Evolutionary conservation across 2,888 invertebrate genomes (phyloP).

Genomic region (Panzeria rudis): DNA sequence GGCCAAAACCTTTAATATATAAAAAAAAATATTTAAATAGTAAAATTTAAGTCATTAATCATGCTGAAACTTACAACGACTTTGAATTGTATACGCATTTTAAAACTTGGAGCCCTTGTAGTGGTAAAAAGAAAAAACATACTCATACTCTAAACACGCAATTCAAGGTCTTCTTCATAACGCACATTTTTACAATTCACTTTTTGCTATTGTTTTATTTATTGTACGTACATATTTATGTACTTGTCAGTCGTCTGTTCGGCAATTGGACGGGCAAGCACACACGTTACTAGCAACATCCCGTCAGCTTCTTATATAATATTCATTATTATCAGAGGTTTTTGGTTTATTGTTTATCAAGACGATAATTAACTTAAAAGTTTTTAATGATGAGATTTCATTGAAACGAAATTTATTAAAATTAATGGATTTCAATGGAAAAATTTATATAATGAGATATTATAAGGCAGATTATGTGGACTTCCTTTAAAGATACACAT

Average conservation of each 20-base stretch:
- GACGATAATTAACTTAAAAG: constrained; percentile 55
- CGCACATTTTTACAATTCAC: constrained; percentile 48
- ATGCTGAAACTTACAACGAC: constrained; percentile 35
- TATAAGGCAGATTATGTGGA: constrained; percentile 21
- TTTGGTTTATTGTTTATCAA: constrained; percentile 16
- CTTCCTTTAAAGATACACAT: constrained; percentile 5
- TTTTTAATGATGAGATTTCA: constrained; percentile 56
- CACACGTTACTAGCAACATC: background rate
- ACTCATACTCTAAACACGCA: constrained; percentile 45
- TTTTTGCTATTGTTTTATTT: constrained; percentile 33
- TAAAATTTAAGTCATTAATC: constrained; percentile 48
- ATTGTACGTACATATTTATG: background rate
- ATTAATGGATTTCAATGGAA: constrained; percentile 62
- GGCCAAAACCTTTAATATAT: constrained; percentile 19
- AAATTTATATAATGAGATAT: background rate
- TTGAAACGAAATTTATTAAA: constrained; percentile 58
- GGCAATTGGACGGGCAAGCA: background rate
- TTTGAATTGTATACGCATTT: constrained; percentile 44
- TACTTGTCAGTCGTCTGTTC: constrained; percentile 3
- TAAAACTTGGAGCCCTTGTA: constrained; percentile 8
- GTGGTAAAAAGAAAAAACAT: background rate
- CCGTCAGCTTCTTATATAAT: constrained; percentile 8
- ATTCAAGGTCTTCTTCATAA: constrained; percentile 66
- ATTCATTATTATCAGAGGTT: constrained; percentile 4
- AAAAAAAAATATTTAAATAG: background rate